phyloP scores from a whole-genome alignment of 92 coral and sea anemone genomes.

The Paragorgia papillata region DNA sequence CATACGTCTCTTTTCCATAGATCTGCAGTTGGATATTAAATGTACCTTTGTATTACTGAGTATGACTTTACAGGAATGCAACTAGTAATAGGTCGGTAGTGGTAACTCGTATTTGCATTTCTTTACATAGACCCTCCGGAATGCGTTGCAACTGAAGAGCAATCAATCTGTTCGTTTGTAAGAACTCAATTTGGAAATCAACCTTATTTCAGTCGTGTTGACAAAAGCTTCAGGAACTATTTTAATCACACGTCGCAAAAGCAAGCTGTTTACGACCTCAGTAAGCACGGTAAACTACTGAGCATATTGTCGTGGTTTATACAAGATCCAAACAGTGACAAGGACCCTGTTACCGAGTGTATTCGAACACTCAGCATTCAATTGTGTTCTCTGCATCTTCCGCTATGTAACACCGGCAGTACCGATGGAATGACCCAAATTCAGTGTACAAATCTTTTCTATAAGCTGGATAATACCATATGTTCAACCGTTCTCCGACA shows the following conservation, averaged over 20 bases:
- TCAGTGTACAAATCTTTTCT: no score
- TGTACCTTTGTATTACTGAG: no score
- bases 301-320: background rate
- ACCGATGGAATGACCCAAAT: no score
- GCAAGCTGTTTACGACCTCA: slow-evolving; percentile 22
- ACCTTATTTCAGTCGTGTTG: background rate
- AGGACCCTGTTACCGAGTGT: background rate
- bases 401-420: background rate
- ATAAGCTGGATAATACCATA: no score
- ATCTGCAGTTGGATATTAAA: no score
- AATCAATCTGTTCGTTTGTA: slow-evolving; percentile 22
- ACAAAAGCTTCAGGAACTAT: slow-evolving; percentile 24
- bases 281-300: slow-evolving; percentile 20
- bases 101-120: no score
- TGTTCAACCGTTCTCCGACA: no score
- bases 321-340: no score
- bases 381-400: slow-evolving; percentile 10
- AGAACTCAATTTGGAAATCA: background rate
- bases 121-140: no score
- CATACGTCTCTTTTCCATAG: no score
- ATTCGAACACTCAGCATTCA: background rate
- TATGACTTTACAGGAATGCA: no score
- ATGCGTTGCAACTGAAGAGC: background rate
- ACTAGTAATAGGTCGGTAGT: no score
- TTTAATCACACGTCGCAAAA: slow-evolving; percentile 28